Conservation (phyloP, 2,888 invertebrate genomes). For the Acanthacorydalis orientalis region DNA sequence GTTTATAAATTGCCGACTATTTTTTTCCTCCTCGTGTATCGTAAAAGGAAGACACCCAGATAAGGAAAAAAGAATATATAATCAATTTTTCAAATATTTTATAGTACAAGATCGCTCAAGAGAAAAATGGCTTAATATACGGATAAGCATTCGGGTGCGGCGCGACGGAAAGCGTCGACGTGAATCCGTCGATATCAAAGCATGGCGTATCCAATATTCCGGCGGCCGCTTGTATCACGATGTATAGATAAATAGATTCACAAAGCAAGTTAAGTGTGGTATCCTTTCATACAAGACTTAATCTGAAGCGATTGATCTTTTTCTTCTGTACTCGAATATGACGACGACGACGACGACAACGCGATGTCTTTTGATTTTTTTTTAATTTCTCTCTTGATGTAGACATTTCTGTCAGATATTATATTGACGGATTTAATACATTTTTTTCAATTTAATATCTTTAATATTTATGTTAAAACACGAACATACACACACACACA, state of each 20-base stretch:
- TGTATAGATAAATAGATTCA: conserved; percentile 5
- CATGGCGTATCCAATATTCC: neutral
- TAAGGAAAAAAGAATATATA: conserved; percentile 4
- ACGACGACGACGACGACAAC: neutral
- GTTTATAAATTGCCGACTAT: neutral
- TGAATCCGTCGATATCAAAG: neutral
- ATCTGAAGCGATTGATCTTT: conserved; percentile 6
- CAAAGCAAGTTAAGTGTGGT: conserved; percentile 5
- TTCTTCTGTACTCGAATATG: neutral
- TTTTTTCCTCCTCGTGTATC: neutral
- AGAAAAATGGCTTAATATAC: conserved; percentile 24
- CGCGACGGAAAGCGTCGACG: conserved; percentile 9
- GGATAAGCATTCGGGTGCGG: conserved; percentile 18
- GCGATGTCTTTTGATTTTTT: neutral
- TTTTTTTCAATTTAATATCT: no score
- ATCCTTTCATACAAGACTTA: conserved; percentile 4
- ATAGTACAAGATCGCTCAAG: conserved; percentile 9
- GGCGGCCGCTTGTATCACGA: neutral
- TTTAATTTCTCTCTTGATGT: no score
- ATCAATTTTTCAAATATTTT: conserved; percentile 7
- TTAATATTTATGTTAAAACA: no score
- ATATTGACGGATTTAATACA: no score
- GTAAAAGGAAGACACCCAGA: conserved; percentile 1
- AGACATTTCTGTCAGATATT: no score
- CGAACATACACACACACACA: no score